These are phyloP conservation scores for Steinernema khuongi DNA, from an alignment of 1,140 invertebrate species.

Conservation along the genomic window DNA sequence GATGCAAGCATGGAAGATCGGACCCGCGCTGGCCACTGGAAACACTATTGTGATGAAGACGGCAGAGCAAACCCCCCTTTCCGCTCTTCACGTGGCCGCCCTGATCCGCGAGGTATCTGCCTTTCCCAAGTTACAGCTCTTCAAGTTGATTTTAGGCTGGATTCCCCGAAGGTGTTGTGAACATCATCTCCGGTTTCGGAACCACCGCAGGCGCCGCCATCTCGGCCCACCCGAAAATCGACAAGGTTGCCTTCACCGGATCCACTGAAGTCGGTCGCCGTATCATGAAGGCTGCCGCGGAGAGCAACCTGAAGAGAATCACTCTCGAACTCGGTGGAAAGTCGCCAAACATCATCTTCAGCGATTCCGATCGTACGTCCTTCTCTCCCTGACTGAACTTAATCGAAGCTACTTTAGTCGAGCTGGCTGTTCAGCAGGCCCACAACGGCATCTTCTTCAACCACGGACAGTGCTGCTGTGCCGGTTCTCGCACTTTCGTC, in stretches of 20 bases:
- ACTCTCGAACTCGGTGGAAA: conserved; percentile 85
- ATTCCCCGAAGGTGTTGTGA: conserved; percentile 68
- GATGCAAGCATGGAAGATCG: conserved; percentile 93
- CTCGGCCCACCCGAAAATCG: conserved; percentile 67
- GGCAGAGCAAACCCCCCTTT: conserved; percentile 86
- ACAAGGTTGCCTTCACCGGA: conserved; percentile 83
- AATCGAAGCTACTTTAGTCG: conserved; percentile 65
- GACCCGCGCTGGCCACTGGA: conserved; percentile 77
- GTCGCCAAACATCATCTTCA: conserved; percentile 77
- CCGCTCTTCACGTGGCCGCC: conserved; percentile 73
- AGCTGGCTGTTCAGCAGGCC: conserved; percentile 73
- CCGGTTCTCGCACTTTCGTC: conserved; percentile 82
- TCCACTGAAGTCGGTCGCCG: conserved; percentile 73
- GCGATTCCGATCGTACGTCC: conserved; percentile 70
- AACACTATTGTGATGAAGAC: conserved; percentile 84
- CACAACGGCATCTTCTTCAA: conserved; percentile 76
- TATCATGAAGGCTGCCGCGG: conserved; percentile 71
- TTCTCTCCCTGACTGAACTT: background rate
- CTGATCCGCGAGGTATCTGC: conserved; percentile 70
- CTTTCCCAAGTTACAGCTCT: background rate
- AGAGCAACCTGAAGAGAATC: conserved; percentile 75
- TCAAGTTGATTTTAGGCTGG: conserved; percentile 66
- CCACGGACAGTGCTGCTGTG: conserved; percentile 79
- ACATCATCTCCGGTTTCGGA: conserved; percentile 75
- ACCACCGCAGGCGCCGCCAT: conserved; percentile 76